Evolutionary conservation across 64 coral and sea anemone genomes (phyloP).

Genomic region (Exaiptasia diaphana): DNA sequence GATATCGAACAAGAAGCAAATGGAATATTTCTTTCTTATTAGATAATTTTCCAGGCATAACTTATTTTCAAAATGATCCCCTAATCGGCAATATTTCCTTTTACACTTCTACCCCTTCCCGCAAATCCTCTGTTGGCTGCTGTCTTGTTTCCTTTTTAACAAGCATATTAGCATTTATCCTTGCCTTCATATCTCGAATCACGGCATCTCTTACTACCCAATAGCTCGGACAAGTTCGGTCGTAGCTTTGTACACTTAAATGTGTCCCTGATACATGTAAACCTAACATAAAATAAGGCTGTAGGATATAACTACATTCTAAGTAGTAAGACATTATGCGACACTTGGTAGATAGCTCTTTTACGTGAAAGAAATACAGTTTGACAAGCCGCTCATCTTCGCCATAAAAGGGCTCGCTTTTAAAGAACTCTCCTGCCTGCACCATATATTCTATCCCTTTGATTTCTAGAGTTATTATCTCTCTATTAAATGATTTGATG

Average conservation of each 20-base stretch:
- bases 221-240: conserved; percentile 26
- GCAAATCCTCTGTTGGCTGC: not conserved
- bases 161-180: not conserved
- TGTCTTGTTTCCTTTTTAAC: not conserved
- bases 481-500: conserved; percentile 39
- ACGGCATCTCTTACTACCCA: conserved; percentile 55
- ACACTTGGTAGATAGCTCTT: not conserved
- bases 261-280: conserved; percentile 30
- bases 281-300: conserved; percentile 34
- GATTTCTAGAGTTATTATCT: conserved; percentile 23
- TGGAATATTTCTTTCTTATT: too few relatives aligned
- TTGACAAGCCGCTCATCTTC: conserved; percentile 15
- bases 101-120: not conserved
- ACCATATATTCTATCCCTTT: conserved; percentile 7
- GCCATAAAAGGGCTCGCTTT: conserved; percentile 19
- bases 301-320: conserved; percentile 51
- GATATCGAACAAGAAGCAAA: too few relatives aligned
- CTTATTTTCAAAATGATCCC: too few relatives aligned
- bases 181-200: conserved; percentile 10
- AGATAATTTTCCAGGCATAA: too few relatives aligned
- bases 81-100: not conserved
- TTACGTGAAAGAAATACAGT: conserved; percentile 31
- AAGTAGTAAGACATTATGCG: conserved; percentile 46
- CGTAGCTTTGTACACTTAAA: conserved; percentile 31
- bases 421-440: conserved; percentile 29